Conservation (phyloP, 2,113 vertebrate genomes). For the Scatophagus argus region DNA sequence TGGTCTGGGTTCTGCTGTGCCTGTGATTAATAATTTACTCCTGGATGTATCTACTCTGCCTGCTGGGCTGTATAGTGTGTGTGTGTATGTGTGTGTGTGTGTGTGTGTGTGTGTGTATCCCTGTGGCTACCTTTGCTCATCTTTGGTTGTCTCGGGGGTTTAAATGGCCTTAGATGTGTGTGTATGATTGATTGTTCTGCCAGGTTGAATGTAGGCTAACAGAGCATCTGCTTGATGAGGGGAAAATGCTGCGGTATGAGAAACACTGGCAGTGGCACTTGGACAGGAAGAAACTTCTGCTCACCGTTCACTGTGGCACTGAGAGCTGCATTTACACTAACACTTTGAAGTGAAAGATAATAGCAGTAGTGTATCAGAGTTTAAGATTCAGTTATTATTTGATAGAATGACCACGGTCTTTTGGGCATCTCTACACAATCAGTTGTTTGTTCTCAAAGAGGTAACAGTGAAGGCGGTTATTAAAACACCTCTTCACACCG, state of each 20-base stretch:
- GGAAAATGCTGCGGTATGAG: slow-evolving; percentile 33
- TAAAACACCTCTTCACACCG: too few species aligned
- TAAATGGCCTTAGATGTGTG: slow-evolving; percentile 36
- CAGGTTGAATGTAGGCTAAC: slow-evolving; percentile 57
- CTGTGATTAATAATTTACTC: slow-evolving; percentile 70
- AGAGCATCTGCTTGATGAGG: slow-evolving; percentile 28
- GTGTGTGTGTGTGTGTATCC: not conserved
- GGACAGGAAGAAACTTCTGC: slow-evolving; percentile 27
- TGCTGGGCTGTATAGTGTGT: slow-evolving; percentile 17
- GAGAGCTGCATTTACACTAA: not conserved
- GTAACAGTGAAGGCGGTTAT: too few species aligned
- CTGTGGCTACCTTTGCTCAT: slow-evolving; percentile 43
- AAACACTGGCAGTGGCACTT: slow-evolving; percentile 17
- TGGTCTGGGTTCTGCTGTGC: slow-evolving; percentile 23
- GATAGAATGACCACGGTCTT: not conserved
- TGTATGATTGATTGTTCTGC: slow-evolving; percentile 51
- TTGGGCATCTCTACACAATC: not conserved
- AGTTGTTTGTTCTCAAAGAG: not conserved
- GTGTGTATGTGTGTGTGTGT: slow-evolving; percentile 7
- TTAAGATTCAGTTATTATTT: too few species aligned
- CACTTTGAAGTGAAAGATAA: too few species aligned
- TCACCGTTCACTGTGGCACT: not conserved
- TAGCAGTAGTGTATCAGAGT: too few species aligned
- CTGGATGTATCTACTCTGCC: slow-evolving; percentile 38
- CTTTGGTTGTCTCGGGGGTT: slow-evolving; percentile 35